phyloP scores from a whole-genome alignment of 2,113 vertebrate species.

The Martes martes region DNA sequence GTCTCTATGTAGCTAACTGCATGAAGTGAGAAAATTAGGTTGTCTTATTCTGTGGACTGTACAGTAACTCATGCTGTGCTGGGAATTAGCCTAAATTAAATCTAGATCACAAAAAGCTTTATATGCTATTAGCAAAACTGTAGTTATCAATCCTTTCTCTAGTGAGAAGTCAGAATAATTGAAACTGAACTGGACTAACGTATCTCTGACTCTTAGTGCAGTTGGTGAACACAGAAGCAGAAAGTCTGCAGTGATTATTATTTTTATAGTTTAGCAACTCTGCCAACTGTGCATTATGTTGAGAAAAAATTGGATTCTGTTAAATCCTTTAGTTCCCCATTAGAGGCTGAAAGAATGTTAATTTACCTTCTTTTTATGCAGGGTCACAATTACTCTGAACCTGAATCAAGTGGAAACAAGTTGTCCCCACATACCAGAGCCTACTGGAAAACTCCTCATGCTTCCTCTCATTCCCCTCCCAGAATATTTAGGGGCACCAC shows the following conservation, averaged over 20 bases:
- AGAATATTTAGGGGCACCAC: background rate
- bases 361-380: constrained; percentile 26
- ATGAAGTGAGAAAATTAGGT: constrained; percentile 38
- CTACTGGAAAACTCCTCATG: background rate
- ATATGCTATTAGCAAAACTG: constrained; percentile 55
- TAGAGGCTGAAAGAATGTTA: constrained; percentile 5
- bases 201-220: constrained; percentile 38
- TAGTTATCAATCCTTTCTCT: constrained; percentile 61
- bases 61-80: constrained; percentile 28
- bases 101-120: constrained; percentile 53
- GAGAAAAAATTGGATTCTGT: constrained; percentile 29
- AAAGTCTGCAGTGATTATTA: constrained; percentile 38
- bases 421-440: background rate
- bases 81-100: constrained; percentile 61
- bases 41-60: background rate
- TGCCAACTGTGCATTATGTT: constrained; percentile 56
- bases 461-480: background rate
- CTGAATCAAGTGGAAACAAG: background rate
- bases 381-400: background rate
- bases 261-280: constrained; percentile 34
- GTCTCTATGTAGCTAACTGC: background rate
- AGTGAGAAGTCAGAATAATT: constrained; percentile 67
- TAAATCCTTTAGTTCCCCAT: background rate
- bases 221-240: constrained; percentile 25
- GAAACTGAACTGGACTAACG: constrained; percentile 33